Percentiles rank a stretch among this genome's conserved stretches.
These are phyloP conservation scores for Eucidaris tribuloides DNA, from an alignment of 35 echinoderm and acorn worm species.

Conservation along the genomic window DNA sequence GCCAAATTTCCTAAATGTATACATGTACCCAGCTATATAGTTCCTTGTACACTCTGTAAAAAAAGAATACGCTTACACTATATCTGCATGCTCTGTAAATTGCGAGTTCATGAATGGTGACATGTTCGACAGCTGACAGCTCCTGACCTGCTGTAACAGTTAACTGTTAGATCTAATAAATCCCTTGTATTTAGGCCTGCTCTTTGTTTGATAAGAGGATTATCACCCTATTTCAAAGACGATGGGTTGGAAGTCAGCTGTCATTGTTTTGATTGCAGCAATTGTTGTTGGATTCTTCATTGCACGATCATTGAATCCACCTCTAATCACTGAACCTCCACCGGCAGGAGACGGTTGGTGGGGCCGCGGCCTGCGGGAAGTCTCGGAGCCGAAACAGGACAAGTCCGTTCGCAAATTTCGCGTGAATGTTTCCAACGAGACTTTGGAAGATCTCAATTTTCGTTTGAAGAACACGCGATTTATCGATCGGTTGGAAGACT, in stretches of 20 bases:
- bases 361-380: slow-evolving; percentile 40
- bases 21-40: too few species aligned
- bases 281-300: slow-evolving; percentile 6
- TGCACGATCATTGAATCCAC: not conserved
- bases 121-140: too few species aligned
- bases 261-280: not conserved
- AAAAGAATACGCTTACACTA: too few species aligned
- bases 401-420: slow-evolving; percentile 49
- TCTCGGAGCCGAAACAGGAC: slow-evolving; percentile 29
- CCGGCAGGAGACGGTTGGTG: slow-evolving; percentile 57
- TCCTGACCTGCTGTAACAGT: too few species aligned
- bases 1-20: too few species aligned
- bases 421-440: slow-evolving; percentile 30
- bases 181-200: too few species aligned
- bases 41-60: too few species aligned
- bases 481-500: slow-evolving; percentile 67
- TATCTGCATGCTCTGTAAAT: too few species aligned
- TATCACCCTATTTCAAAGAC: not conserved
- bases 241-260: slow-evolving; percentile 39
- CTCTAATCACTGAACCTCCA: slow-evolving; percentile 7
- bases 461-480: slow-evolving; percentile 55
- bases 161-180: too few species aligned
- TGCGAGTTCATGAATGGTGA: too few species aligned
- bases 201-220: too few species aligned
- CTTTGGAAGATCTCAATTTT: slow-evolving; percentile 55